Evolutionary conservation across 2,888 invertebrate genomes (phyloP), one percentile per base, ranked within the genome.

Genomic region (Fragum fragum): DNA sequence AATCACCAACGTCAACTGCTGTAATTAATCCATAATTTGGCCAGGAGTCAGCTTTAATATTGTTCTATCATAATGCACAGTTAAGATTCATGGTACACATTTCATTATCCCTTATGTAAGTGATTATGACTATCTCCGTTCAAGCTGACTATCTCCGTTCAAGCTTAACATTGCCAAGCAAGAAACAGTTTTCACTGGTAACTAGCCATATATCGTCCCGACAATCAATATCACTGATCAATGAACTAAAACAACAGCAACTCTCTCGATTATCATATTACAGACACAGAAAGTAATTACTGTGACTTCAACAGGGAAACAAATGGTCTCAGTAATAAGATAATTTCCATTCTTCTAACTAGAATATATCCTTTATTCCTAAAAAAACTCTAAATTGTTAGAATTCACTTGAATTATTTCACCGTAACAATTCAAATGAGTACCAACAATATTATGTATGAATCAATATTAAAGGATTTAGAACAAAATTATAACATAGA

Each of bases 181-280:
- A 47, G 14, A 47, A 47, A 47, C 47, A 47, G 47, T 18, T 47
- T 47, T 47, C 47, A 47, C 47, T 47, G n/a, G 47, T 18, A 47
- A 14, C 47, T 47, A 47, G 47, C 47, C 47, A n/a, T n/a, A 47
- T 14, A 47, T 3, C 47, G n/a, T 47, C 47, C 32, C 16, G 18
- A 28, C 21, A 66, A 66, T 66, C 66, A 66, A 66, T 66, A 42
- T 21, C 9, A 7, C 23, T 42, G 42, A 66, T 66, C 66, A 66
- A 66, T 66, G 47, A 66, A 16, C 66, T 66, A 66, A 66, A 66
- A 66, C 66, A 66, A 66, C 66, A 66, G 66, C 11, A 16, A 23
- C 66, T 66, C 42, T 42, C 61, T 18, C 61, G 61, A 39, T 66
- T 66, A 66, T 66, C 66, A 42, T 66, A 66, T 66, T 66, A 66